A percentile compares a stretch with the other conserved stretches of the same genome.
Evolutionary conservation across 2,113 vertebrate species (phyloP).

Genomic region (Elgaria multicarinata): DNA sequence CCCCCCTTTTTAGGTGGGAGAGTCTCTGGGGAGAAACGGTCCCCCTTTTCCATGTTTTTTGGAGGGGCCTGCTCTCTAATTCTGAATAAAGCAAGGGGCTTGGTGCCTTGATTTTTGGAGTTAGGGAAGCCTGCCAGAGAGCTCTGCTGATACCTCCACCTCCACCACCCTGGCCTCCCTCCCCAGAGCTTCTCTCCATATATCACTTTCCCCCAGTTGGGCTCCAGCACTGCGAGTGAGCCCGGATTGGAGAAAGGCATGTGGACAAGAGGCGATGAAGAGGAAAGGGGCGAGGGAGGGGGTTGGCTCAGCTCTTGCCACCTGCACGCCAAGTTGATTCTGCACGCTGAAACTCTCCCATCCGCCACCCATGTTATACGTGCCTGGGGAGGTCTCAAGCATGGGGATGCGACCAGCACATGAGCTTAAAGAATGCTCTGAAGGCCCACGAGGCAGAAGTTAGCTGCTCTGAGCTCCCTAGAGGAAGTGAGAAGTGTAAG

Average conservation of each 20-base stretch:
- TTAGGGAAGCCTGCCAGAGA: background rate
- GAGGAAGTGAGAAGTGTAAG: background rate
- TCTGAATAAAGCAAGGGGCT: too few relatives aligned
- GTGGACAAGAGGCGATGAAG: too few relatives aligned
- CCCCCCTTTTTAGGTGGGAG: too few relatives aligned
- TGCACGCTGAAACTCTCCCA: too few relatives aligned
- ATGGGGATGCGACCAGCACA: background rate
- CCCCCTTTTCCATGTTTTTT: too few relatives aligned
- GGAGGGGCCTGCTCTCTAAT: too few relatives aligned
- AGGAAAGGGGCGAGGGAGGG: background rate
- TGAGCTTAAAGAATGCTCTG: background rate
- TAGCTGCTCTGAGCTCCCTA: background rate
- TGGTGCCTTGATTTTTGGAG: background rate
- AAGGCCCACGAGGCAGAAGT: background rate
- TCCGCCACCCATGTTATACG: background rate
- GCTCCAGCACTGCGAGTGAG: background rate
- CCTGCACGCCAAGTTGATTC: too few relatives aligned
- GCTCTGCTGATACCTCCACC: background rate
- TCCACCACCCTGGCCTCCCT: too few relatives aligned
- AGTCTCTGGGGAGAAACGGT: too few relatives aligned
- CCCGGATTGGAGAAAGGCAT: too few relatives aligned
- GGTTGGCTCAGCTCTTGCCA: too few relatives aligned
- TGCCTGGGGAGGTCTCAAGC: background rate
- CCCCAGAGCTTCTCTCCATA: background rate
- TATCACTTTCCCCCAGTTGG: background rate